These are phyloP conservation scores for Corvus moneduloides DNA, from an alignment of 2,113 vertebrate species.

Conservation along the genomic window DNA sequence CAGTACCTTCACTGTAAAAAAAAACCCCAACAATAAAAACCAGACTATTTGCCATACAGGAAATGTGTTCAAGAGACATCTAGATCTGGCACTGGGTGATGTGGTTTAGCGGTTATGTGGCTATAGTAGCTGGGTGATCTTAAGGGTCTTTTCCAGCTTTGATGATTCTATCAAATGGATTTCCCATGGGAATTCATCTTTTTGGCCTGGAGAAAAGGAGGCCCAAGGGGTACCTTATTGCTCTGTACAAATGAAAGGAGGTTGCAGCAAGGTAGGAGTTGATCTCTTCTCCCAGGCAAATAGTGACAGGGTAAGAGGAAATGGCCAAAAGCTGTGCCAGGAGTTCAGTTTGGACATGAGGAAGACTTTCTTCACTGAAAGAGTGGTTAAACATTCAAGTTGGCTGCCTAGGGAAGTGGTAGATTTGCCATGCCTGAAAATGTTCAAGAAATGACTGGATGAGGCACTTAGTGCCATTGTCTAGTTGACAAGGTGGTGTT, in stretches of 20 bases:
- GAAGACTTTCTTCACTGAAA: neutral
- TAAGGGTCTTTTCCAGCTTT: neutral
- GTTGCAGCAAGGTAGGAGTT: neutral
- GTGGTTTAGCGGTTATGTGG: neutral
- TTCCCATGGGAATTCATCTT: neutral
- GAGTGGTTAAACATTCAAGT: neutral
- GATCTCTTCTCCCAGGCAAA: neutral
- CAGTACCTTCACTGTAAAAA: neutral
- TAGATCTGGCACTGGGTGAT: neutral
- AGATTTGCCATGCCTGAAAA: neutral
- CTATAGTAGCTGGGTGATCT: neutral
- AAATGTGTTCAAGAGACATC: neutral
- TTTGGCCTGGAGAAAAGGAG: neutral
- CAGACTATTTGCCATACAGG: neutral
- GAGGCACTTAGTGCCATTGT: neutral
- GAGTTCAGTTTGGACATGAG: neutral
- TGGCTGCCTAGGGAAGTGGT: neutral
- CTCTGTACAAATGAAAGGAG: neutral
- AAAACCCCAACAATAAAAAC: neutral
- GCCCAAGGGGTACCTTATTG: neutral
- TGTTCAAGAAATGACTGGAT: neutral
- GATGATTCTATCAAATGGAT: neutral
- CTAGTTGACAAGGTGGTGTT: neutral
- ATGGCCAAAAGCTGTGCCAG: neutral
- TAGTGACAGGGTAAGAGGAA: neutral